These are phyloP conservation scores for Platycheirus albimanus DNA, from an alignment of 2,888 invertebrate genomes.

Conservation along the genomic window DNA sequence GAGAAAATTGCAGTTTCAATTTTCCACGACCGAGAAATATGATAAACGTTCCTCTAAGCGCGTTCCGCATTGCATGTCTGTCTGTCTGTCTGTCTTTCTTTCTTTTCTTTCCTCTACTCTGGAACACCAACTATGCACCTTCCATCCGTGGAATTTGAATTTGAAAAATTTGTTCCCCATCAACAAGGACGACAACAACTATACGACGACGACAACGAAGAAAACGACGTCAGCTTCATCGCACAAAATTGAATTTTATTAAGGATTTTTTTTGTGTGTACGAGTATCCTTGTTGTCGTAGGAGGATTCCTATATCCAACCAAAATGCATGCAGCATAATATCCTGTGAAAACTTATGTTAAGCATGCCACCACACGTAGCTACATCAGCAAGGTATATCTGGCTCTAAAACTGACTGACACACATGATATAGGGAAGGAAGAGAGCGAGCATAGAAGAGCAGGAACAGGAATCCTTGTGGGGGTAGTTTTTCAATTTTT, in stretches of 20 bases:
- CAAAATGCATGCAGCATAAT: constrained; percentile 8
- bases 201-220: constrained; percentile 32
- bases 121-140: not conserved
- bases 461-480: constrained; percentile 55
- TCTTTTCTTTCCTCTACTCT: constrained; percentile 5
- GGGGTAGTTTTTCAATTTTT: constrained; percentile 61
- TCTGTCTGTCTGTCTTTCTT: constrained; percentile 6
- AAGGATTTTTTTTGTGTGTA: constrained; percentile 22
- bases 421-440: constrained; percentile 9
- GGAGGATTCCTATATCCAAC: constrained; percentile 26
- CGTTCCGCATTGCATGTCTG: constrained; percentile 31
- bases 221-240: constrained; percentile 55
- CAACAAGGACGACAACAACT: constrained; percentile 27
- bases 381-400: constrained; percentile 19
- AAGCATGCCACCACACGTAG: constrained; percentile 36
- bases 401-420: constrained; percentile 1
- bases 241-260: constrained; percentile 70
- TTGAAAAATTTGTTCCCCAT: constrained; percentile 36
- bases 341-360: constrained; percentile 61
- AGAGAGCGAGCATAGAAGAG: not conserved
- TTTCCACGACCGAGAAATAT: constrained; percentile 57
- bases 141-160: constrained; percentile 55
- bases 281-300: constrained; percentile 30
- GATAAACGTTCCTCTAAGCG: constrained; percentile 54
- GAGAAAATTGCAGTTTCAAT: constrained; percentile 68